Evolutionary conservation across 2,888 invertebrate genomes (phyloP), one percentile per base, ranked within the genome.

Genomic region (Orchesellides sinensis): DNA sequence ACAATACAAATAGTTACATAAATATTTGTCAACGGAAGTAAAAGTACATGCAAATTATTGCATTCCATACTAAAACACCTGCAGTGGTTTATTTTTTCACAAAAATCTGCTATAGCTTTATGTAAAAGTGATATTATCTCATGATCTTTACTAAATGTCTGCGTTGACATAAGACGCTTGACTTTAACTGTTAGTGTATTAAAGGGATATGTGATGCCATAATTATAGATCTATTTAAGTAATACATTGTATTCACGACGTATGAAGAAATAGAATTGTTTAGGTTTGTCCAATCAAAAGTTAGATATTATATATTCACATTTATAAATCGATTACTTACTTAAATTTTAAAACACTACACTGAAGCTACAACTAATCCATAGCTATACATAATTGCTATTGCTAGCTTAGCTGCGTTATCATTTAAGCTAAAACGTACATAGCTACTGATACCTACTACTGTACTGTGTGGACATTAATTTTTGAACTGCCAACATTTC

Each of bases 171-270:
- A 63, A 35, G 25, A 72, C 59, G 23, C 35, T 65, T 78, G 78
- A 52, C 27, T 49, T 78, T 78, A 70, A 49, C 52, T 80, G 79
- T 80, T 80, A 80, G 79, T 80, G 69, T 63, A 65, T 65, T 72
- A 80, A 80, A 80, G 79, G 79, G 79, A 80, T 80, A 80, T 80
- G 79, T 80, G 72, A 80, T 80, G 79, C 79, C 79, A 70, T 79
- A 49, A 66, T 61, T 35, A 75, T 75, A 66, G 61, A 47, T 52
- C 66, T 72, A 72, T 45, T 78, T 78, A 78, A 17, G 8, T 25
- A 74, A 56, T 32, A 75, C 47, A 63, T 17, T 25, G 21, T 75
- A 45, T 73, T 66, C 68, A 75, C 66, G 45, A 75, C 69, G 70
- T 78, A 78, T 70, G 78, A 78, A 78, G 78, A 78, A 78, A 78